Percentiles rank a stretch among this genome's conserved stretches.
Conservation (phyloP, 2,888 invertebrate species). For the Netelia virgata region DNA sequence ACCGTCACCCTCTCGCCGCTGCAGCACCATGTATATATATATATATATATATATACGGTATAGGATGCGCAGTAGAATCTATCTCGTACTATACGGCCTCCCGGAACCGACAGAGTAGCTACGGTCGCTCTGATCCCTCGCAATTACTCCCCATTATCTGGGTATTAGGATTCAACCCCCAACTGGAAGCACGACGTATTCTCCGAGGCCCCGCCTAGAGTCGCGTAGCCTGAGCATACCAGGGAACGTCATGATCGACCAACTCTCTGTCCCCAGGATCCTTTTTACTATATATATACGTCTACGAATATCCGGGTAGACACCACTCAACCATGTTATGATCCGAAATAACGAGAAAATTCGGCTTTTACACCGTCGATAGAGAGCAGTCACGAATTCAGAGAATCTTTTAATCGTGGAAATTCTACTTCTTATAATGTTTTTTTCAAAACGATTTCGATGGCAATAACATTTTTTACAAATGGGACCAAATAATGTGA, state of each 20-base stretch:
- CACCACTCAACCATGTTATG: conserved; percentile 2
- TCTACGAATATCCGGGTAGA: neutral
- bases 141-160: conserved; percentile 85
- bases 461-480: neutral
- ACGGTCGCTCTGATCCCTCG: conserved; percentile 84
- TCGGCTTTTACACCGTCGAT: neutral
- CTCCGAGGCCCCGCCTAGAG: conserved; percentile 78
- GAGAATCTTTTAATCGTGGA: neutral
- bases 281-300: conserved; percentile 1
- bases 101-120: conserved; percentile 75
- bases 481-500: neutral
- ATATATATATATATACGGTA: conserved; percentile 16
- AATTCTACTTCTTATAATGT: neutral
- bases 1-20: conserved; percentile 71
- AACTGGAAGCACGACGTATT: conserved; percentile 82
- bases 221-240: conserved; percentile 52
- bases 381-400: neutral
- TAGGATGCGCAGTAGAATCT: conserved; percentile 40
- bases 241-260: conserved; percentile 60
- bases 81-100: conserved; percentile 49
- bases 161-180: conserved; percentile 85
- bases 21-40: conserved; percentile 62
- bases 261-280: conserved; percentile 24
- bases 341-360: conserved; percentile 20
- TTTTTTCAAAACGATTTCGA: neutral